Evolutionary conservation across 2,113 vertebrate genomes (phyloP), one percentile per base, ranked within the genome.

Genomic region (Eonycteris spelaea): DNA sequence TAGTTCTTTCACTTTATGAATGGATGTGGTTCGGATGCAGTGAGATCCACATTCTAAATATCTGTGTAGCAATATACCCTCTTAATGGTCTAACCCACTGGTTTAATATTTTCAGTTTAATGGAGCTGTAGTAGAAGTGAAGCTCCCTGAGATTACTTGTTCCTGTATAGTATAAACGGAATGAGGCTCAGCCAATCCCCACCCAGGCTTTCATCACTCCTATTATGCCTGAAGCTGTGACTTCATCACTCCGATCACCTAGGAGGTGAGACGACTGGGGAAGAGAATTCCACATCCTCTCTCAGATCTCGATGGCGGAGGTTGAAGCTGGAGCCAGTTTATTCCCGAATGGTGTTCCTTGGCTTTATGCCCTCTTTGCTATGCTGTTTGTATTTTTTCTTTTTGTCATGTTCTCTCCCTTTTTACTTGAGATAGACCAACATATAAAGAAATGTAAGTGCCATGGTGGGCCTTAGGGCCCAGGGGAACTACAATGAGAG

Each of bases 391-490:
- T 96, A 22, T 94, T 97, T 84, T 95, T 89, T 57, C 82, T 97
- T 33, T 96, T 94, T 70, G 61, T 83, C 71, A 83, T 91, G 40
- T 55, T 97, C 22, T 95, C 93, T 51, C 91, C 67, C 19, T 57
- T 96, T 96, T 93, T 94, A 70, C 33, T 91, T 63, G 86, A 93
- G 71, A 67, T 95, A 93, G 82, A 88, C 12, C 82, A 96, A n/a
- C 22, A 80, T n/a, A 45, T 97, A 80, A 97, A 96, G 70, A 91
- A 84, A 78, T 18, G 97, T 97, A 94, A 97, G 95, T 94, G 28
- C 2, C 22, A 9, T 22, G 48, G 19, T 57, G 8, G 8, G 22
- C 21, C 45, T 63, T 73, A 4, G 26, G 6, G 11, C 28, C 63
- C 14, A 63, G 57, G 86, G 55, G 13, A 90, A 30, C 8, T 63